Base-by-base conservation (phyloP, 2,888 invertebrate genomes). In the Euspilapteryx auroguttella region DNA sequence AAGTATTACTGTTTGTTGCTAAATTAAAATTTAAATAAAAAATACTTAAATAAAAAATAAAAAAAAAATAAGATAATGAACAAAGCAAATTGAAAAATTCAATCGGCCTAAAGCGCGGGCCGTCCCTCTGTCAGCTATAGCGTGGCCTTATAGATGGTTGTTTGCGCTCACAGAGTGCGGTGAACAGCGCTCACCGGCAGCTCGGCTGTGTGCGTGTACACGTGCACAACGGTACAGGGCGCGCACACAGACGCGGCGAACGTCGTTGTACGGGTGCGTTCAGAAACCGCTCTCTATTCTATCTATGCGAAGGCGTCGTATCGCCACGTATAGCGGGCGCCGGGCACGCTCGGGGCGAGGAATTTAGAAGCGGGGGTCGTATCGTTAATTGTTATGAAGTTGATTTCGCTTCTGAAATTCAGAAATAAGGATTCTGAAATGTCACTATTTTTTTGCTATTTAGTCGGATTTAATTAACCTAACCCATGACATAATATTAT, bases 71-170 rank as follows among this genome's bases (percentile, higher is more conserved):
- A 29, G 30, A 36, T 34, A 35, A 40, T 29, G 33, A 30, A 32
- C 11, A 34, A 36, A 31, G 31, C 36, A 46, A 52, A 47, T 51
- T 55, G 52, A 47, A 48, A 54, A 34, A 40, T 40, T 44, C 38
- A 51, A 49, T 40, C 65, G 64, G 68, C 68, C 41, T 55, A 51
- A 42, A 49, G 52, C 73, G 62, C 50, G 58, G 51, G 48, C 37
- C 64, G 55, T 47, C 69, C 73, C 66, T 64, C 58, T 54, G 73
- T 69, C 71, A 59, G 69, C 73, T 73, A 75, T 73, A 75, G 73
- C 75, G 75, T 75, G 75, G 75, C 75, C 75, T 75, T 75, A 75
- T 75, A 75, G 75, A 73, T 75, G 75, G 75, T 75, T 75, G 75
- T 75, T 75, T 75, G 75, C 75, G 75, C 75, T 75, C 73, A 75